phyloP scores from a whole-genome alignment of 2,113 vertebrate species.

The Cynopterus brachyotis region DNA sequence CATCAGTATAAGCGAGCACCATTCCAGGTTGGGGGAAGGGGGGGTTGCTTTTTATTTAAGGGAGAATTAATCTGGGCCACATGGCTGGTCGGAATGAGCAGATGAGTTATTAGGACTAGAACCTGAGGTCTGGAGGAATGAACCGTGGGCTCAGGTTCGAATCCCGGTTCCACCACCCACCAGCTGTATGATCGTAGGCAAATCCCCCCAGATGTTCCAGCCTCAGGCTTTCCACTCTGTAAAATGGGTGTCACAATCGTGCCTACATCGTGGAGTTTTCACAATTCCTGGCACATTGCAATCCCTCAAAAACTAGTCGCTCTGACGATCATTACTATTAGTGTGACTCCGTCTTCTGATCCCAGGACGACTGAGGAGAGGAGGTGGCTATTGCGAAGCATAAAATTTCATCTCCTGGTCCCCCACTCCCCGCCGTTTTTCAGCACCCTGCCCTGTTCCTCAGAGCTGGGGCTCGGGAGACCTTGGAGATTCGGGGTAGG shows the following conservation, averaged over 20 bases:
- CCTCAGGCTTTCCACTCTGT: not conserved
- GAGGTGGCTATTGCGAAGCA: accelerated
- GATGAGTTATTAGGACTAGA: not conserved
- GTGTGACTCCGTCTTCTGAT: not conserved
- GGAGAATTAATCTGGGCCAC: accelerated
- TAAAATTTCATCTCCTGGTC: not conserved
- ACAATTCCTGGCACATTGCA: not conserved
- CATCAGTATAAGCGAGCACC: not conserved
- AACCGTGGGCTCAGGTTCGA: not conserved
- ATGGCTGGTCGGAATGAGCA: too few species aligned
- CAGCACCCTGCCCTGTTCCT: not conserved
- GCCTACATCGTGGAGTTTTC: not conserved
- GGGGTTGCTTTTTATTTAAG: not conserved
- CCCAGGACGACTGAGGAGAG: not conserved
- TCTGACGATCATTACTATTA: accelerated
- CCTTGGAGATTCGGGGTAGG: accelerated
- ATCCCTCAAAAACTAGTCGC: accelerated
- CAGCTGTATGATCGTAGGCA: not conserved
- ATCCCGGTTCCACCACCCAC: not conserved
- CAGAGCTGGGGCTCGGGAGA: not conserved
- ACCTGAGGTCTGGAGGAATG: not conserved
- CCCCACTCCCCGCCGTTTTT: accelerated
- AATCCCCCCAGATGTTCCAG: not conserved
- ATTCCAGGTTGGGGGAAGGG: not conserved
- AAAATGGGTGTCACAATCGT: not conserved